Base-by-base conservation (phyloP, 2,888 invertebrate genomes). In the Polyommatus icarus region DNA sequence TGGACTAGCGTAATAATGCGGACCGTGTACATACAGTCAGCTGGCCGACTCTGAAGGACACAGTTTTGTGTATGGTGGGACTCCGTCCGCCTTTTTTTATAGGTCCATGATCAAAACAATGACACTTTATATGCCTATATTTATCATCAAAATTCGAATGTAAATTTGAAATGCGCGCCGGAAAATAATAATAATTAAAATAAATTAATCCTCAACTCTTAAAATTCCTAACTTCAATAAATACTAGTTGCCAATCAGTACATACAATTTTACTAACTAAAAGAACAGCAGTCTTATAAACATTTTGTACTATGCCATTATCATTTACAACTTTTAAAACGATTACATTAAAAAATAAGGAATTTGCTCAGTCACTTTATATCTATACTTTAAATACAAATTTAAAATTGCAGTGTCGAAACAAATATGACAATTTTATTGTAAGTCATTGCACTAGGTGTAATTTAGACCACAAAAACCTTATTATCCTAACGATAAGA, bases 341-440 rank as follows among this genome's bases (percentile, higher is more conserved):
- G 59, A 40, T 59, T 59, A 24, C 57, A 67, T 29, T 67, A 67
- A 15, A 67, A 67, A 54, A 54, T 76, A 61, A 40, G 18, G 71
- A 80, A 80, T 79, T 79, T 79, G 79, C 79, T 79, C 77, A 79
- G 29, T 54, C 79, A 77, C 76, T 59, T 78, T 20, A 75, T 46
- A 77, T 76, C 67, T 78, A 79, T 54, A 79, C 59, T 24, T 6
- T 67, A 67, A 67, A 67, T 67, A 61, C 78, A 77, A 76, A 79
- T 59, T n/a, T 78, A 79, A 78, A 72, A 72, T 77, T 57, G 72
- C 59, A 57, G 40, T 72, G 36, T 73, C 36, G 18, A 57, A 57
- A 73, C 72, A 24, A 72, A 77, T 77, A 71, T 72, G 71, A 71
- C 77, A 77, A 77, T 77, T 77, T 71, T 50, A 77, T 77, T 76